Evolutionary conservation across 2,797 vertebrate genomes (phyloP), one percentile per base, ranked within the genome.

Genomic region (Megalops cyprinoides): DNA sequence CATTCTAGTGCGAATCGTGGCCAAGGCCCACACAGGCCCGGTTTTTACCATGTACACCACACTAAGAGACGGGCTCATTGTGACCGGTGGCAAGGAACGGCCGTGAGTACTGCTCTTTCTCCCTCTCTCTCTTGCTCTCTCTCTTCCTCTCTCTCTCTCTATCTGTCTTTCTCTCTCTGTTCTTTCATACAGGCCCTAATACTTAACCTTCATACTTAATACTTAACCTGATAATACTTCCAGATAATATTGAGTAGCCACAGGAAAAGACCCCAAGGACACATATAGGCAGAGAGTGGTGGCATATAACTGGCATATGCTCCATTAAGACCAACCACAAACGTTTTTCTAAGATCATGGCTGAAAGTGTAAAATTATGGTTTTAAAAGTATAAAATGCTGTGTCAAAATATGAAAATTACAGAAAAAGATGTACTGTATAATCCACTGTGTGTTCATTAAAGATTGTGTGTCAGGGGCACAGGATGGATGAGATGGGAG

Each of bases 21-120:
- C 97, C 90, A 97, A 98, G 94, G 98, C 98, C 87, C 98, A 99
- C 93, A 98, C 95, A 0, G 98, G 98, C 86, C 98, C 98, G 1
- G 98, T 99, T 88, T 99, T 99, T 89, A 96, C 98, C 86, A 99
- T 99, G 98, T 98, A 99, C 81, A 99, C 98, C 85, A 99, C 98
- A 0, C 92, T 99, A 80, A 95, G 96, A 85, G 98, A 99, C 0
- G 98, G 98, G 49, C 96, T 99, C 80, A 98, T 99, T 0, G 97
- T 99, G 87, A 99, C 98, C 0, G 98, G 98, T n/a, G 98, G 98
- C 92, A 99, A 99, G 85, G 98, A 99, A 85, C 94, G 97, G 87
- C 98, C 97, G 98, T 99, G 83, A 98, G 98, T 97, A 37, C 0
- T 14, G 4, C 31, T 4, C 18, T 25, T 23, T 58, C 55, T 28